Conservation (phyloP, 2,113 vertebrate species). For the Alethe diademata region DNA sequence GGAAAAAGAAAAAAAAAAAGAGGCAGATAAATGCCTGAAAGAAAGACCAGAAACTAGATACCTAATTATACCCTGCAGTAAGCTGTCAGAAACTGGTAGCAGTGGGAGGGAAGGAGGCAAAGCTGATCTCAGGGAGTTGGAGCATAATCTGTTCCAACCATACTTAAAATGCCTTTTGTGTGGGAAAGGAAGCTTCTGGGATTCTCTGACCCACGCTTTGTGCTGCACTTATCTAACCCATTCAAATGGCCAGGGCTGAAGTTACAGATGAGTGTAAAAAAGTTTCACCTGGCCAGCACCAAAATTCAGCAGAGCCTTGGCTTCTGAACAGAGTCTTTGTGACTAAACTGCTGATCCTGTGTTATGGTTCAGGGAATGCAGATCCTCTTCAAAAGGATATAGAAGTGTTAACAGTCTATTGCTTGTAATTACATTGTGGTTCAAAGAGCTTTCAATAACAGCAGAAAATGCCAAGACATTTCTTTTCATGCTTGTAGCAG, state of each 20-base stretch:
- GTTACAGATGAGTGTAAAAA: neutral
- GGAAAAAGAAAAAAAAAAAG: neutral
- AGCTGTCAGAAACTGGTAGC: constrained; percentile 63
- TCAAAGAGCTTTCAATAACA: neutral
- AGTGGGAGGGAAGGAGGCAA: constrained; percentile 52
- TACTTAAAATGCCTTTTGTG: constrained; percentile 44
- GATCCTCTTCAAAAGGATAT: neutral
- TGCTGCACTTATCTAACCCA: neutral
- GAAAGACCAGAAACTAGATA: constrained; percentile 41
- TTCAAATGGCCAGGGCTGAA: neutral
- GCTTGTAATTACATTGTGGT: neutral
- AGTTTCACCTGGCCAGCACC: neutral
- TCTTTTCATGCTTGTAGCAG: neutral
- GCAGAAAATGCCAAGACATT: neutral
- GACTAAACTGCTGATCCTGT: neutral
- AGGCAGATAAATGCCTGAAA: constrained; percentile 2
- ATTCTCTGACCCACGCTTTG: neutral
- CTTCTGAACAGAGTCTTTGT: rapidly evolving
- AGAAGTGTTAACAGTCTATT: neutral
- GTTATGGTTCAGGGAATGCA: neutral
- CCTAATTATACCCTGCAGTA: constrained; percentile 62
- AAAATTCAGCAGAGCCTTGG: neutral
- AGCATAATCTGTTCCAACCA: constrained; percentile 32
- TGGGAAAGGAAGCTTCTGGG: constrained; percentile 28
- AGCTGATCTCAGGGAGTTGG: constrained; percentile 21